Percentiles rank a stretch among this genome's conserved stretches.
Conservation (phyloP, 2,797 vertebrate species). For the Siniperca scherzeri region DNA sequence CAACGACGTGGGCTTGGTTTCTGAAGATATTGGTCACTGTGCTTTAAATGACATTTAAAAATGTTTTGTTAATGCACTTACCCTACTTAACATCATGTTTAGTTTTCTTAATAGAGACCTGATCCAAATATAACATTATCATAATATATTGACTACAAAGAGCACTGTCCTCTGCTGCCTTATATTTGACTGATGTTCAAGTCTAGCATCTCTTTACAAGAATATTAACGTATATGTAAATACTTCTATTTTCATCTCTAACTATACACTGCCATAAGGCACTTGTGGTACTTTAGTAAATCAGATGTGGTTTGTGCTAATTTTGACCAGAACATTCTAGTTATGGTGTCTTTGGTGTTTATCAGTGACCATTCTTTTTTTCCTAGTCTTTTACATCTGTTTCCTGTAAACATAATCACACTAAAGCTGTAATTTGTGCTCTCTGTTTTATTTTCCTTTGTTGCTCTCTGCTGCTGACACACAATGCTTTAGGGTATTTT, state of each 20-base stretch:
- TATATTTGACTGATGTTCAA: not conserved
- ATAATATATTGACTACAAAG: not conserved
- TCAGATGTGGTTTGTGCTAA: not conserved
- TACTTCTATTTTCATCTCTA: not conserved
- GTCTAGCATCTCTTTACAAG: not conserved
- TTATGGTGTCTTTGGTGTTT: not conserved
- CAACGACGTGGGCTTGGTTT: not conserved
- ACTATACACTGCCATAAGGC: not conserved
- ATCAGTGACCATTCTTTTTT: not conserved
- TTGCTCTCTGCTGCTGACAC: not conserved
- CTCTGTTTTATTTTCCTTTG: conserved; percentile 15
- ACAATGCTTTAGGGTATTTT: not conserved
- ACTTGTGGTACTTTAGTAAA: not conserved
- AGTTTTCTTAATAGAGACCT: not conserved
- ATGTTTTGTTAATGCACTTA: not conserved
- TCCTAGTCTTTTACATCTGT: conserved; percentile 16
- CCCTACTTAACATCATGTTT: not conserved
- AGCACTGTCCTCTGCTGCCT: not conserved
- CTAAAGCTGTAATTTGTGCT: conserved; percentile 22
- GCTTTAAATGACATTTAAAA: not conserved
- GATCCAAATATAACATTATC: not conserved
- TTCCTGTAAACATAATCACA: conserved; percentile 47
- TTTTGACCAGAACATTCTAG: not conserved
- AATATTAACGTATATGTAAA: not conserved
- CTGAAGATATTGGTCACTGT: not conserved